A percentile compares a stretch with the other conserved stretches of the same genome.
Evolutionary conservation across 2,888 invertebrate genomes (phyloP).

Genomic region (Epistrophe grossulariae): DNA sequence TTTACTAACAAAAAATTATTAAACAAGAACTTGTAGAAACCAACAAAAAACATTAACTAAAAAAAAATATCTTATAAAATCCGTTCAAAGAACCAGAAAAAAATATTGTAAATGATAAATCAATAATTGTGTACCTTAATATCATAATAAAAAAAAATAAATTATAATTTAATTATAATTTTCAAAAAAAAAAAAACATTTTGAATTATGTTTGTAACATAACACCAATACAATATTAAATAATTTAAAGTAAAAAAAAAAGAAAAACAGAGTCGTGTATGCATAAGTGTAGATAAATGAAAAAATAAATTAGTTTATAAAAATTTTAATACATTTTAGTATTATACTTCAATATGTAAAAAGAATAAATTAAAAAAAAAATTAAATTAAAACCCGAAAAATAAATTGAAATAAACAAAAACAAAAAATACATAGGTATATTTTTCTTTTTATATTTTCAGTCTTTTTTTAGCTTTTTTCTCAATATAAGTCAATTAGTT

Average conservation of each 20-base stretch:
- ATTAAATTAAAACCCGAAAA: constrained; percentile 50
- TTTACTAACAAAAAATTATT: constrained; percentile 31
- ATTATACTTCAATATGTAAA: constrained; percentile 61
- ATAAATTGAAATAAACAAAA: constrained; percentile 42
- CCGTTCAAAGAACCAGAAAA: constrained; percentile 63
- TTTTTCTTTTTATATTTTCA: constrained; percentile 44
- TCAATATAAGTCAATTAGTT: constrained; percentile 83
- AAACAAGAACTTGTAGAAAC: constrained; percentile 42
- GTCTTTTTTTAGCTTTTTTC: constrained; percentile 62
- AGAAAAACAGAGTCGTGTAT: constrained; percentile 34
- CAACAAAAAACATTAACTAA: constrained; percentile 32
- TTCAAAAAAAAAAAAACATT: constrained; percentile 40
- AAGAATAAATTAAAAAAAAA: constrained; percentile 45
- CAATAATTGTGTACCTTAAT: constrained; percentile 72
- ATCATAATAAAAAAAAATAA: constrained; percentile 39
- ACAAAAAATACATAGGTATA: constrained; percentile 24
- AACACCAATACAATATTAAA: constrained; percentile 71
- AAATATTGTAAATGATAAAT: constrained; percentile 52
- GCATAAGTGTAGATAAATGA: constrained; percentile 74
- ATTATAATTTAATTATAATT: constrained; percentile 55
- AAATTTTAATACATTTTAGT: constrained; percentile 75
- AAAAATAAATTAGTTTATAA: constrained; percentile 48
- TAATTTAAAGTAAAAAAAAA: too few species aligned
- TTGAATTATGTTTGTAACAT: constrained; percentile 69
- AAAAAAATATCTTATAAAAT: constrained; percentile 17